Conservation (phyloP, 2,113 vertebrate genomes). For the Eretmodus cyanostictus region DNA sequence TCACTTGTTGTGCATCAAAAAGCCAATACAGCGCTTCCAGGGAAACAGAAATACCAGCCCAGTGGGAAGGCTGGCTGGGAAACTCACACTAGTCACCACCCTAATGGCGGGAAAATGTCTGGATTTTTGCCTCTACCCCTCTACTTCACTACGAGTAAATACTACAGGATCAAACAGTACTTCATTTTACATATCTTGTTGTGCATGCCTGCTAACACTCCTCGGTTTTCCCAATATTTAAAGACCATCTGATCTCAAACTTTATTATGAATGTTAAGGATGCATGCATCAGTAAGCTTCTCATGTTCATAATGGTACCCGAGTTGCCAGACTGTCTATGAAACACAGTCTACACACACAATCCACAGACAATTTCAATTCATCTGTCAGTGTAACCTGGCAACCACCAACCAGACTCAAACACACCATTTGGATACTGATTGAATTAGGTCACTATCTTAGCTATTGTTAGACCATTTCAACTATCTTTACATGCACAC, state of each 20-base stretch:
- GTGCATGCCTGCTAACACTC: background rate
- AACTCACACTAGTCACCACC: background rate
- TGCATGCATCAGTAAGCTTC: background rate
- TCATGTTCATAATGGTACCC: background rate
- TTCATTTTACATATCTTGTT: background rate
- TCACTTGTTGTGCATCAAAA: conserved; percentile 5
- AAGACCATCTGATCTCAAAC: background rate
- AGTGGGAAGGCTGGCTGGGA: conserved; percentile 18
- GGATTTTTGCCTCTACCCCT: background rate
- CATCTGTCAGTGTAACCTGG: background rate
- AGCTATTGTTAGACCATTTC: background rate
- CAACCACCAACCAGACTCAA: background rate
- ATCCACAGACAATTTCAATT: background rate
- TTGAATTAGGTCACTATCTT: background rate
- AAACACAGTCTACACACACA: background rate
- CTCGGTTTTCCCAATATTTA: background rate
- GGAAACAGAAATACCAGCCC: conserved; percentile 24
- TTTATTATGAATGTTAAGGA: background rate
- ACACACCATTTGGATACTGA: background rate
- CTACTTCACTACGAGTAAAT: background rate
- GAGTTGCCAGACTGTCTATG: background rate
- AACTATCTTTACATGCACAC: background rate
- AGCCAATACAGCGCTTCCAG: background rate
- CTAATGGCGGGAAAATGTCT: background rate
- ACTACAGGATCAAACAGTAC: background rate